These are phyloP conservation scores for Fissipunctia ypsillon DNA, from an alignment of 2,888 invertebrate genomes.

Conservation along the genomic window DNA sequence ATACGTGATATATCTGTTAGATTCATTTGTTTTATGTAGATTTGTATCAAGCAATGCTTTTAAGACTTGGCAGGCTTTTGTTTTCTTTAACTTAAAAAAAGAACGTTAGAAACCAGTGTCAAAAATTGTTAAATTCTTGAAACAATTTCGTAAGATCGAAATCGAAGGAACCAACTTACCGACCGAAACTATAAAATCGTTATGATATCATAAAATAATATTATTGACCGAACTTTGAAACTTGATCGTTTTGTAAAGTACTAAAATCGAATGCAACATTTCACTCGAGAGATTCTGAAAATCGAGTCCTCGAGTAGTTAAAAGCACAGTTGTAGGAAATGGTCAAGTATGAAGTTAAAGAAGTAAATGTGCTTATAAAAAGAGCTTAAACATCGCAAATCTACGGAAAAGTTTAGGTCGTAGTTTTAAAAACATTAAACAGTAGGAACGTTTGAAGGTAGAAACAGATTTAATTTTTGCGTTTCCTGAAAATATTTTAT, in stretches of 20 bases:
- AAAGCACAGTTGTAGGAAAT: conserved; percentile 24
- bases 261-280: neutral
- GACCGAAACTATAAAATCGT: neutral
- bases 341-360: neutral
- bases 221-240: conserved; percentile 5
- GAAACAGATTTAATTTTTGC: neutral
- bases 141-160: neutral
- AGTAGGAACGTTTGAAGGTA: neutral
- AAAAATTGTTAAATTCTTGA: neutral
- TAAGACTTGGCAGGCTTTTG: neutral
- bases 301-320: conserved; percentile 5
- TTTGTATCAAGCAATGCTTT: conserved; percentile 8
- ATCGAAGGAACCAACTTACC: neutral
- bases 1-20: conserved; percentile 1
- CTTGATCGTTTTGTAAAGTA: neutral
- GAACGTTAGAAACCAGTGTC: neutral
- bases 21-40: conserved; percentile 20
- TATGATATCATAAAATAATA: neutral
- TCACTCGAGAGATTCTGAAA: neutral
- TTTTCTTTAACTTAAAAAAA: neutral
- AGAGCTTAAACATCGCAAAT: conserved; percentile 1
- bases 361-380: conserved; percentile 19
- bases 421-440: conserved; percentile 17
- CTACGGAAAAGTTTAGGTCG: conserved; percentile 10
- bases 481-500: neutral